These are phyloP conservation scores for Stenotaenia linearis DNA, from an alignment of 2,888 invertebrate genomes.

Conservation along the genomic window DNA sequence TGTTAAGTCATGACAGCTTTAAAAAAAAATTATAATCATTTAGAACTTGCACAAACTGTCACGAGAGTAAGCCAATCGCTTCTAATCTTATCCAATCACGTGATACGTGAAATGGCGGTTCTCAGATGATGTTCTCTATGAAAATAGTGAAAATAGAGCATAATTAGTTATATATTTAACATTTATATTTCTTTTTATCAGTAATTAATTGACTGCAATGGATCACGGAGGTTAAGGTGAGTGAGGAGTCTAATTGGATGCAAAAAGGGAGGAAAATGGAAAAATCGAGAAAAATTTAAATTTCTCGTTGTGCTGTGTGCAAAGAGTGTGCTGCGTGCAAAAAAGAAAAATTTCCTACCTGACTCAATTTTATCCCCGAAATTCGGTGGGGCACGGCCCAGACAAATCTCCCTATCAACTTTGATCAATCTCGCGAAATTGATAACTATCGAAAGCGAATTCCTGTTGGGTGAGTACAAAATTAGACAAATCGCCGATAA, in stretches of 20 bases:
- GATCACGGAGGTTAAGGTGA: not conserved
- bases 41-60: not conserved
- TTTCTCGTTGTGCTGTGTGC: conserved; percentile 5
- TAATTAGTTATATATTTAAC: not conserved
- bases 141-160: not conserved
- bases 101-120: not conserved
- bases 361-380: not conserved
- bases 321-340: not conserved
- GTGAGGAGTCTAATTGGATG: not conserved
- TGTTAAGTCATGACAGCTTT: too few relatives aligned
- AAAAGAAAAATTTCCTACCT: not conserved
- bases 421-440: not conserved
- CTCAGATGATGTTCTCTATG: not conserved
- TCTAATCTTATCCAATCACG: not conserved
- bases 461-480: not conserved
- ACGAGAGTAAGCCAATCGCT: not conserved
- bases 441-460: not conserved
- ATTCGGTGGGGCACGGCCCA: not conserved
- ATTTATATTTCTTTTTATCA: not conserved
- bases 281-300: not conserved
- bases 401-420: not conserved
- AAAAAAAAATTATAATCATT: too few relatives aligned
- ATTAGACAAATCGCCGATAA: not conserved
- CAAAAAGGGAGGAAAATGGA: not conserved
- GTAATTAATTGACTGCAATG: not conserved